Evolutionary conservation across 30 jellyfish, hydroid and myxozoan genomes (phyloP).

Genomic region (Clytia hemisphaerica): DNA sequence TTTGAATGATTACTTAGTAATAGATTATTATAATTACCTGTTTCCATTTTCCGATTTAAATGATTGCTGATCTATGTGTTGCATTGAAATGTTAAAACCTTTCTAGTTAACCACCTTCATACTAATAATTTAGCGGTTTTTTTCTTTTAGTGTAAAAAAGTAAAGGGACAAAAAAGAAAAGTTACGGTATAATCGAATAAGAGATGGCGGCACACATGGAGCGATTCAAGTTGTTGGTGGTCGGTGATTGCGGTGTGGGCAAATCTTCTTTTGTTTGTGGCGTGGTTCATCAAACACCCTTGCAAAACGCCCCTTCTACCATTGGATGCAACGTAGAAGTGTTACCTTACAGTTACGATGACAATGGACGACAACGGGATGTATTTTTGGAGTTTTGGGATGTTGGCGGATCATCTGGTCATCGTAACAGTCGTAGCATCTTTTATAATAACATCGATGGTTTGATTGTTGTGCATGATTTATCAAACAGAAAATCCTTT

Average conservation of each 20-base stretch:
- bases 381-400: constrained; percentile 80
- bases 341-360: constrained; percentile 14
- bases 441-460: constrained; percentile 65
- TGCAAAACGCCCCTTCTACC: constrained; percentile 73
- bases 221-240: constrained; percentile 55
- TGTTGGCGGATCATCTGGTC: constrained; percentile 96
- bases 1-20: no score
- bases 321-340: constrained; percentile 94
- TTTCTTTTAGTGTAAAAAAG: no score
- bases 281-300: constrained; percentile 54
- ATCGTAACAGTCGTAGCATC: constrained; percentile 69
- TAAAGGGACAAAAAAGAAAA: no score
- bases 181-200: no score
- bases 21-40: no score
- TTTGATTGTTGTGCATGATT: constrained; percentile 80
- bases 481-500: constrained; percentile 68
- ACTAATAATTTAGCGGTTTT: no score
- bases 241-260: constrained; percentile 97
- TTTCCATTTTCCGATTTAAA: no score
- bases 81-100: no score
- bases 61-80: no score
- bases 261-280: constrained; percentile 77
- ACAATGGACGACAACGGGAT: constrained; percentile 30
- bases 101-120: no score
- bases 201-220: constrained; percentile 77